Base-by-base conservation (phyloP, 2,888 invertebrate genomes). In the Stenotaenia linearis region DNA sequence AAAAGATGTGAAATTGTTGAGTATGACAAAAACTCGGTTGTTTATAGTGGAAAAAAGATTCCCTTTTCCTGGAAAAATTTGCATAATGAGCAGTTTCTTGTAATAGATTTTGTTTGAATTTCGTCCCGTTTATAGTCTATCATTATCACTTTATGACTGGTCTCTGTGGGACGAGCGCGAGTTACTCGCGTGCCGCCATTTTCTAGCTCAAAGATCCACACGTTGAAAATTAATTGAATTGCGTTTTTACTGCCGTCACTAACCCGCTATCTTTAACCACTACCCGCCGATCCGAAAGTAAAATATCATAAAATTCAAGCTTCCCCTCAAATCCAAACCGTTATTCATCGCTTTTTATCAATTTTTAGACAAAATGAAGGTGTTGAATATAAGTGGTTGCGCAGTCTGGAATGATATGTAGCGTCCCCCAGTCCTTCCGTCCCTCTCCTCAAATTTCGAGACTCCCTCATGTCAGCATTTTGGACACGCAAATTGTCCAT, bases 71-170 rank as follows among this genome's bases (percentile, higher is more conserved):
- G 75, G 75, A 75, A 75, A 75, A 21, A 75, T 75, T 75, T 75
- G 75, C 75, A 75, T 75, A 75, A 75, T 75, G 35, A 37, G 32
- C 75, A 75, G 75, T 37, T 75, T 75, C 75, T 75, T 75, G 30
- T 75, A 75, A 75, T 75, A 75, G 75, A 37, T 35, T 75, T 37
- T 35, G 35, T 75, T 28, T 75, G 75, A 30, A 75, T 75, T 37
- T 75, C 15, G 35, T 32, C 35, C 32, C 30, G 75, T 75, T 75
- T 75, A 75, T 75, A 75, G 75, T 32, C 75, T 35, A 75, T 69
- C 69, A 69, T 75, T 75, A 75, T 23, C 75, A 18, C 37, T 75
- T 75, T 75, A 75, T 75, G 75, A 18, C 37, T 23, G 69, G 69
- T 25, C 69, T 69, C 69, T 28, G 69, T 25, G 69, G 69, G 69